phyloP scores from a whole-genome alignment of 2,113 vertebrate genomes.

The Alosa alosa region DNA sequence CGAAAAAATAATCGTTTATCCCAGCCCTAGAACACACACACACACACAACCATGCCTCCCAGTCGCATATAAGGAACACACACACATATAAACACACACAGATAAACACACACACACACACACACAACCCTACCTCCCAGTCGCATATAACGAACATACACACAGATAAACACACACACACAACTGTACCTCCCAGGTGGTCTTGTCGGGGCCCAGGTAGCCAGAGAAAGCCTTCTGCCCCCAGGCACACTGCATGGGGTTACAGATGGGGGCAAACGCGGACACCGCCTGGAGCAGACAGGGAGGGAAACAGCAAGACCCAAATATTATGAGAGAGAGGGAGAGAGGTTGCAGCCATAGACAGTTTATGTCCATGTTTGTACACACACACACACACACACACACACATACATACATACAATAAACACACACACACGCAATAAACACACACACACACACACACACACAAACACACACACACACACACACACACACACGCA shows the following conservation, averaged over 20 bases:
- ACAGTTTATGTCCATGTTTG: no score
- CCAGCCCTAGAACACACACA: background rate
- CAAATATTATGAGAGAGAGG: background rate
- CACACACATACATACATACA: background rate
- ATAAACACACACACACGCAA: background rate
- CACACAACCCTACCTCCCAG: background rate
- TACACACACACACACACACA: background rate
- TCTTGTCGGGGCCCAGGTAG: conserved; percentile 85
- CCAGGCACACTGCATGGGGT: conserved; percentile 91
- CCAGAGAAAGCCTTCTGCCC: conserved; percentile 91
- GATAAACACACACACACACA: background rate
- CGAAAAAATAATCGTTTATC: no score
- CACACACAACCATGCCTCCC: background rate
- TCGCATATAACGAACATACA: background rate
- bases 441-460: background rate
- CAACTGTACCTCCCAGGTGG: conserved; percentile 86
- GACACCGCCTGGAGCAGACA: conserved; percentile 78
- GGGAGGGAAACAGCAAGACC: no score
- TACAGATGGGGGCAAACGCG: conserved; percentile 94
- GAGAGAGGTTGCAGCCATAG: background rate
- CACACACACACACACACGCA: background rate
- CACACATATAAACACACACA: no score
- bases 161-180: background rate
- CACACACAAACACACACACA: background rate
- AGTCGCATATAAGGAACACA: no score